Conservation (phyloP, 2,888 invertebrate genomes). For the Drosophila neonasuta region DNA sequence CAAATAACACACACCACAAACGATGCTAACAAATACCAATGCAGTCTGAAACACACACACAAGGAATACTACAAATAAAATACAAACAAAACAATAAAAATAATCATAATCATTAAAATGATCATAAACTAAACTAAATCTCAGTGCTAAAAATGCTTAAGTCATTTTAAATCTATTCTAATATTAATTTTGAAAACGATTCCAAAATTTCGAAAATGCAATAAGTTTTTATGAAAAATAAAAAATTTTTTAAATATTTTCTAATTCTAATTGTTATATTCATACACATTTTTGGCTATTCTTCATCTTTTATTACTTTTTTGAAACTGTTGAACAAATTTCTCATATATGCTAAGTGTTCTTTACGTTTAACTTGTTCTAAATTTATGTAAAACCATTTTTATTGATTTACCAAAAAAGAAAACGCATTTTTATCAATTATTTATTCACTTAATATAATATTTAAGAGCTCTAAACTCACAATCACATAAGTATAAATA, state of each 20-base stretch:
- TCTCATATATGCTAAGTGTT: slow-evolving; percentile 54
- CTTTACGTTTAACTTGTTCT: slow-evolving; percentile 39
- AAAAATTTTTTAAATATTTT: slow-evolving; percentile 16
- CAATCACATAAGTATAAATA: slow-evolving; percentile 14
- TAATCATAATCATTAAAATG: slow-evolving; percentile 18
- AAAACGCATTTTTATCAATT: slow-evolving; percentile 12
- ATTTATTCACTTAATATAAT: slow-evolving; percentile 3
- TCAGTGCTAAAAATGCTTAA: slow-evolving; percentile 25
- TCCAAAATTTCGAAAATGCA: slow-evolving; percentile 39
- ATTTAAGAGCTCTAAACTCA: slow-evolving; percentile 3
- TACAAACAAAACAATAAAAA: slow-evolving; percentile 4
- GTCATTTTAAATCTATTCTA: slow-evolving; percentile 1
- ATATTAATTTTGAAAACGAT: slow-evolving; percentile 15
- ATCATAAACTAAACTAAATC: slow-evolving; percentile 10
- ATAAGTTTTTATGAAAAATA: slow-evolving; percentile 31
- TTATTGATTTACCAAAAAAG: slow-evolving; percentile 23
- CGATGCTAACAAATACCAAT: slow-evolving; percentile 37
- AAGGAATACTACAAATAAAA: slow-evolving; percentile 44
- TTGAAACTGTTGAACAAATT: slow-evolving; percentile 34
- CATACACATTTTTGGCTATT: slow-evolving; percentile 11
- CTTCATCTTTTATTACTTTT: not conserved
- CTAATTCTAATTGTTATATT: slow-evolving; percentile 31
- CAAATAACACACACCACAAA: slow-evolving; percentile 19
- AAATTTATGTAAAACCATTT: slow-evolving; percentile 24
- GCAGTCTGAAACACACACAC: slow-evolving; percentile 22